Conservation (phyloP, 2,797 vertebrate species). For the Margarornis squamiger region DNA sequence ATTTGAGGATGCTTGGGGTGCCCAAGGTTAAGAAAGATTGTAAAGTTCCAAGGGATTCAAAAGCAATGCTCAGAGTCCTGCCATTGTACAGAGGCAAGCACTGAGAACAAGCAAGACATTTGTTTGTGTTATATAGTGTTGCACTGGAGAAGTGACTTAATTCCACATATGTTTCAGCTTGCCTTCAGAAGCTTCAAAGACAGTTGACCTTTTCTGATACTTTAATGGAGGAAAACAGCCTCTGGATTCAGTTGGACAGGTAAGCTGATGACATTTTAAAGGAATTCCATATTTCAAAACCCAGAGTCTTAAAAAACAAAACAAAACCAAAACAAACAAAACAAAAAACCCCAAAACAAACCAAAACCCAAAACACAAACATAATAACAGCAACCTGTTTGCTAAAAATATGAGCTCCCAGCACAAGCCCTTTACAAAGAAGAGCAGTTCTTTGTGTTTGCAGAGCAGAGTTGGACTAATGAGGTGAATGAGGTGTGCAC, state of each 20-base stretch:
- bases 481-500: background rate
- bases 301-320: background rate
- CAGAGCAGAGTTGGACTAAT: slow-evolving; percentile 9
- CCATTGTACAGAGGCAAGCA: background rate
- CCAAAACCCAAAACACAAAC: background rate
- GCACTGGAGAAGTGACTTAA: background rate
- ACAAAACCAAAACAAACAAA: background rate
- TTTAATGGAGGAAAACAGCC: background rate
- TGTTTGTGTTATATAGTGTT: background rate
- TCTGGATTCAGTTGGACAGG: background rate
- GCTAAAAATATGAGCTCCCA: background rate
- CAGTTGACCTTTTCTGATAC: slow-evolving; percentile 2
- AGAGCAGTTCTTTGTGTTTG: background rate
- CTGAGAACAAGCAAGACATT: background rate
- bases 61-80: background rate
- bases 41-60: background rate
- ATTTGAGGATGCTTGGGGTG: background rate
- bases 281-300: slow-evolving; percentile 39
- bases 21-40: background rate
- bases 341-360: background rate
- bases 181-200: background rate
- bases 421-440: background rate
- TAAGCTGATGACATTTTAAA: slow-evolving; percentile 32
- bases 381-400: background rate
- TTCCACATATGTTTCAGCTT: background rate